Conservation (phyloP, 2,888 invertebrate genomes). For the Anagyrus pseudococci region DNA sequence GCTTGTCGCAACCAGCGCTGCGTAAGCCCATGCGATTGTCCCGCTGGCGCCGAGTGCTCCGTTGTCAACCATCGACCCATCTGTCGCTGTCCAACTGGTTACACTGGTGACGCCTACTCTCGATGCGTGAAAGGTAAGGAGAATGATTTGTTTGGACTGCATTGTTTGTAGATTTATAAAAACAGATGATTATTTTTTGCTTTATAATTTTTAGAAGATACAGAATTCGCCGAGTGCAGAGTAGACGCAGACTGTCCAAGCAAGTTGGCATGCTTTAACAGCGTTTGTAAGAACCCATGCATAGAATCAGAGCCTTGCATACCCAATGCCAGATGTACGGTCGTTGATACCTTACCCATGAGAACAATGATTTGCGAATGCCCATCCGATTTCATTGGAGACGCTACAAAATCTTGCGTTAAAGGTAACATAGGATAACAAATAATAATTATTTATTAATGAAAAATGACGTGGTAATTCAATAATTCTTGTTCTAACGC, state of each 20-base stretch:
- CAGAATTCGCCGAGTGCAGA: conserved; percentile 71
- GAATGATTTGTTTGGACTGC: neutral
- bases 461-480: neutral
- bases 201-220: conserved; percentile 24
- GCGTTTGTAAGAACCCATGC: conserved; percentile 83
- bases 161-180: neutral
- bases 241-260: conserved; percentile 87
- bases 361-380: conserved; percentile 90
- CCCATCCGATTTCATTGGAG: conserved; percentile 81
- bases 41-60: conserved; percentile 76
- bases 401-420: conserved; percentile 84
- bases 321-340: conserved; percentile 79
- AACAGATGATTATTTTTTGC: neutral
- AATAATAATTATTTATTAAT: neutral
- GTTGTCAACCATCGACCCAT: conserved; percentile 78
- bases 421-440: conserved; percentile 54
- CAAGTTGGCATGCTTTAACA: conserved; percentile 81
- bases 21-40: conserved; percentile 85
- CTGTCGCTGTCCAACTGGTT: conserved; percentile 85
- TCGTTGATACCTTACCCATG: conserved; percentile 84
- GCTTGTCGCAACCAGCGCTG: conserved; percentile 82
- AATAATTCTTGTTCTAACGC: no score
- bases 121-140: conserved; percentile 69
- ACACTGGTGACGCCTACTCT: conserved; percentile 77
- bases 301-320: conserved; percentile 80